Percentiles rank a stretch among this genome's conserved stretches.
These are phyloP conservation scores for Amphiprion clarkii DNA, from an alignment of 2,797 vertebrate genomes.

Conservation along the genomic window DNA sequence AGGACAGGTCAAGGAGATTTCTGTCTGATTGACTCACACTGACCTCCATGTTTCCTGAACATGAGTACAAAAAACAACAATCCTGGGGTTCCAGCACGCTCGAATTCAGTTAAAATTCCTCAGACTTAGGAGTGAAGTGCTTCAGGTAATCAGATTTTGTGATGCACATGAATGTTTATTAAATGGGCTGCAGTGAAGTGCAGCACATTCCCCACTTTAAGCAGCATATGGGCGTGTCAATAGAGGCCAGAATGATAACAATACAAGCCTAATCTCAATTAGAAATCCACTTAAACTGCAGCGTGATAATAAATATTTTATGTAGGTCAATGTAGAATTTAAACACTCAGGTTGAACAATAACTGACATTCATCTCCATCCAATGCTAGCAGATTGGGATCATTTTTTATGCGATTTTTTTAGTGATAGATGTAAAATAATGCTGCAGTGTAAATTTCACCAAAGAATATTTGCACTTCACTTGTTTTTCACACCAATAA, in stretches of 20 bases:
- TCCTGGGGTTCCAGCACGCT: neutral
- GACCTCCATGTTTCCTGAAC: too few species aligned
- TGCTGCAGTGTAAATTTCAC: too few species aligned
- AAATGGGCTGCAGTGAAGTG: constrained; percentile 55
- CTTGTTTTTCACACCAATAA: too few species aligned
- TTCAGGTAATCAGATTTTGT: constrained; percentile 70
- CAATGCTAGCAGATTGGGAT: neutral
- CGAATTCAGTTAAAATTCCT: constrained; percentile 47
- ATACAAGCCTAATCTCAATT: constrained; percentile 41
- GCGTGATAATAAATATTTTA: constrained; percentile 5
- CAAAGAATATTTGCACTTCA: too few species aligned
- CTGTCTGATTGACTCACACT: too few species aligned
- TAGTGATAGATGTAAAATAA: too few species aligned
- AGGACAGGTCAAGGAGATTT: too few species aligned
- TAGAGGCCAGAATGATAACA: constrained; percentile 43
- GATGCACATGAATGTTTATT: constrained; percentile 60
- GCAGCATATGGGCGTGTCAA: constrained; percentile 48
- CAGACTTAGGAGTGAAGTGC: constrained; percentile 30
- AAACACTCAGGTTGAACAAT: constrained; percentile 33
- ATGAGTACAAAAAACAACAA: too few species aligned
- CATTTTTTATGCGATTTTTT: too few species aligned
- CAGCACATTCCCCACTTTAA: constrained; percentile 70
- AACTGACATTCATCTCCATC: constrained; percentile 60
- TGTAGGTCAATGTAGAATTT: constrained; percentile 1
- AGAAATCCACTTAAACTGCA: constrained; percentile 25